phyloP scores from a whole-genome alignment of 2,888 invertebrate species.

The Drosophila prolongata region DNA sequence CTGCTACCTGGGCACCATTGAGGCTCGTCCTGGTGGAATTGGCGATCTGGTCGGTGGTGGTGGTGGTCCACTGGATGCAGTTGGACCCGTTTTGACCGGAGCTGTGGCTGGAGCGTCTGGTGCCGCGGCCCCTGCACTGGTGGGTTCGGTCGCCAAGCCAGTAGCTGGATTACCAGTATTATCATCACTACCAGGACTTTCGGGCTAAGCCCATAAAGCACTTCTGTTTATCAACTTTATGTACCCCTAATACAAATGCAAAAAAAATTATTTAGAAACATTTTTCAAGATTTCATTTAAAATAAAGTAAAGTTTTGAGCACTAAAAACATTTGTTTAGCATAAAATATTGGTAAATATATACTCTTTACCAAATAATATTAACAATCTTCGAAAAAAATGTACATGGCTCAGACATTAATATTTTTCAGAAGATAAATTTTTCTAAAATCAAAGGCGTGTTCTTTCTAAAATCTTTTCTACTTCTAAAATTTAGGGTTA shows the following conservation, averaged over 20 bases:
- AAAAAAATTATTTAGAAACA: background rate
- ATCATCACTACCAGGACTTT: background rate
- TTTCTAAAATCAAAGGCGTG: no score
- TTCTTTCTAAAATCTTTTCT: no score
- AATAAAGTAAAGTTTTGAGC: conserved; percentile 16
- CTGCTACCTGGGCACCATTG: conserved; percentile 41
- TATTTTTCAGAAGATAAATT: no score
- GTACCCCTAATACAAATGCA: background rate
- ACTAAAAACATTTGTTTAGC: background rate
- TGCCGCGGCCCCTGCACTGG: background rate
- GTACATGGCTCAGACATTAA: no score
- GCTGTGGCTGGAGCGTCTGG: background rate
- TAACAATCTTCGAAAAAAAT: no score
- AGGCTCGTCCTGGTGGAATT: conserved; percentile 37
- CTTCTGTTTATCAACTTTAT: background rate
- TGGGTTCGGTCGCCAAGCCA: no score
- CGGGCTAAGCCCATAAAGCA: background rate
- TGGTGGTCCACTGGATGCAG: background rate
- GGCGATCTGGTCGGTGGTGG: background rate
- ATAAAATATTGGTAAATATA: background rate
- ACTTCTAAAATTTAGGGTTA: no score
- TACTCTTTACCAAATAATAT: no score
- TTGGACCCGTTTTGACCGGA: background rate
- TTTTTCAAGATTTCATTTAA: background rate
- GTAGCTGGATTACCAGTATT: no score